Evolutionary conservation across 92 coral and sea anemone genomes (phyloP).

Genomic region (Epizoanthus rinbou): DNA sequence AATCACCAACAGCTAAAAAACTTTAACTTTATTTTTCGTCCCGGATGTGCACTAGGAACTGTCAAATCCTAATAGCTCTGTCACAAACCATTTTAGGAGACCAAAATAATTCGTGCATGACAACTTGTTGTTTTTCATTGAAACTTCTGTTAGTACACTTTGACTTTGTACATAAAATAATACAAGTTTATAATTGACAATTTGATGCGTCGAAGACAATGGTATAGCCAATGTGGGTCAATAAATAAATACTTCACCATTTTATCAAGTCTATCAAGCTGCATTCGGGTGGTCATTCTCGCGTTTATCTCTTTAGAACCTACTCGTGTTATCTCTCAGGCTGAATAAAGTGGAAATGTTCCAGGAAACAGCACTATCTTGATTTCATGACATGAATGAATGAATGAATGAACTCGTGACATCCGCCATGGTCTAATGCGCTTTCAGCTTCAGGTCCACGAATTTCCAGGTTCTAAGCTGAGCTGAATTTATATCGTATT

Average conservation of each 20-base stretch:
- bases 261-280: neutral
- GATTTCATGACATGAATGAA: constrained; percentile 6
- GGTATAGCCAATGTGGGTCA: neutral
- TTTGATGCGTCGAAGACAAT: neutral
- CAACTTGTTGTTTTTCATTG: neutral
- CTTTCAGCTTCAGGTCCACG: too few species aligned
- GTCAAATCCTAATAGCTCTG: neutral
- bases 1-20: neutral
- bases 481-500: too few species aligned
- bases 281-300: neutral
- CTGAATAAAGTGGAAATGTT: neutral
- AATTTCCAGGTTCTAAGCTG: too few species aligned
- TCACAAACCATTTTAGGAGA: neutral
- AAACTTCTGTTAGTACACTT: neutral
- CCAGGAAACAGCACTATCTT: neutral
- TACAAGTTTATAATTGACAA: neutral
- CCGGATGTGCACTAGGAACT: neutral
- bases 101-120: constrained; percentile 5
- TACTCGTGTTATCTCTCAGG: neutral
- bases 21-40: neutral
- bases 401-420: too few species aligned
- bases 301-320: neutral
- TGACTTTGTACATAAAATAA: constrained; percentile 3
- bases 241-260: neutral
- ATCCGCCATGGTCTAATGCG: too few species aligned